A percentile compares a stretch with the other conserved stretches of the same genome.
Evolutionary conservation across 2,888 invertebrate genomes (phyloP).

Genomic region (Agriopis aurantiaria): DNA sequence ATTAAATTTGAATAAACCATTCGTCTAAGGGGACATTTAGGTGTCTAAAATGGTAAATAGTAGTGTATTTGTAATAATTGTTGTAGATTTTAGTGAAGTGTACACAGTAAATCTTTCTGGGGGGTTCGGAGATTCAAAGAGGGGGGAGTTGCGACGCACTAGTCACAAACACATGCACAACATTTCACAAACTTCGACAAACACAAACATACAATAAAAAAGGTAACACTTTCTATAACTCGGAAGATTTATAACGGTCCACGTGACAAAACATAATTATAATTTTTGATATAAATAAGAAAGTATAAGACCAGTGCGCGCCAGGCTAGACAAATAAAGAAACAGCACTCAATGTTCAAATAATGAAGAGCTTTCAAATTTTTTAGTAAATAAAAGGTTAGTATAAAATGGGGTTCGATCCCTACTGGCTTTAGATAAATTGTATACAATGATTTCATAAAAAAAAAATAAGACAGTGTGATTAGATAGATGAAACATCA

Average conservation of each 20-base stretch:
- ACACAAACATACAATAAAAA: constrained; percentile 25
- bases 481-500: constrained; percentile 52
- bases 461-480: constrained; percentile 67
- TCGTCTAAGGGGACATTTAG: constrained; percentile 74
- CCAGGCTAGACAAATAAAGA: constrained; percentile 83
- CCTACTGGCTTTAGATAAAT: constrained; percentile 84
- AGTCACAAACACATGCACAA: constrained; percentile 66
- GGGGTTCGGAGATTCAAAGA: constrained; percentile 60
- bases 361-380: constrained; percentile 85
- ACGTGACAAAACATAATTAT: constrained; percentile 2
- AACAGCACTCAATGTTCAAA: constrained; percentile 86
- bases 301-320: constrained; percentile 74
- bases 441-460: constrained; percentile 81
- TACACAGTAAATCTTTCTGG: constrained; percentile 60
- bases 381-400: constrained; percentile 82
- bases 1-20: constrained; percentile 73
- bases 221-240: constrained; percentile 31
- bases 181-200: constrained; percentile 34
- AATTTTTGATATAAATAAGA: constrained; percentile 8
- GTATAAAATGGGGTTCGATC: constrained; percentile 78
- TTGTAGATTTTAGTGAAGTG: constrained; percentile 83
- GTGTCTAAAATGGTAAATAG: constrained; percentile 84
- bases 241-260: constrained; percentile 5
- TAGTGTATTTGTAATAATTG: constrained; percentile 83
- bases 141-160: constrained; percentile 77